Conservation (phyloP, 2,113 vertebrate species). For the Paradisaea rubra region DNA sequence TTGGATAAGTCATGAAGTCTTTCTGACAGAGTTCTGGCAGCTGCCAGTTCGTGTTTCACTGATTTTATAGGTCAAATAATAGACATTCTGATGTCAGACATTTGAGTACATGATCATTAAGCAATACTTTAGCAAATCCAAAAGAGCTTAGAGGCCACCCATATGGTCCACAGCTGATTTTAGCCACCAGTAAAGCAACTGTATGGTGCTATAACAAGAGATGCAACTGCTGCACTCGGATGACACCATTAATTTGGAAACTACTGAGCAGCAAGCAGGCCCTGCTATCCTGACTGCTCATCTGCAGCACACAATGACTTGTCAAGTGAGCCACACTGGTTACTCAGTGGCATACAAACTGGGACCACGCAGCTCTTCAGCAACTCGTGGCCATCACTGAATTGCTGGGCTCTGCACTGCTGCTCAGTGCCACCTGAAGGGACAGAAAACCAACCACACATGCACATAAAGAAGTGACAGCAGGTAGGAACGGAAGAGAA, state of each 20-base stretch:
- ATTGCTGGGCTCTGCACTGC: rapidly evolving
- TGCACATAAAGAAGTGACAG: not conserved
- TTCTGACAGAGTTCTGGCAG: not conserved
- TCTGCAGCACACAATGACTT: not conserved
- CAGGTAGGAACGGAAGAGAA: not conserved
- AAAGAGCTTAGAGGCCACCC: conserved; percentile 17
- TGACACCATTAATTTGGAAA: not conserved
- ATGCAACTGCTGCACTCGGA: not conserved
- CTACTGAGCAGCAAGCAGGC: not conserved
- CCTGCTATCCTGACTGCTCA: not conserved
- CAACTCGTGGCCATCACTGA: not conserved
- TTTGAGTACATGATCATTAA: not conserved
- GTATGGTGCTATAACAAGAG: not conserved
- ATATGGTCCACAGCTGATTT: conserved; percentile 38
- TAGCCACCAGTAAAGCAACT: conserved; percentile 11
- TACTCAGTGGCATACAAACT: not conserved
- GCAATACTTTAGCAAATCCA: conserved; percentile 15
- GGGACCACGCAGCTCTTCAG: not conserved
- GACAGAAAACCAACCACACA: not conserved
- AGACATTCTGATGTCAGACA: not conserved
- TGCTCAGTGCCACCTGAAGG: not conserved
- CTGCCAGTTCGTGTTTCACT: not conserved
- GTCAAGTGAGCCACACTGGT: not conserved
- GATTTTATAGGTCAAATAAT: conserved; percentile 31
- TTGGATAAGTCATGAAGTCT: not conserved